These are phyloP conservation scores for Itoplectis maculator DNA, from an alignment of 2,888 invertebrate species.

Conservation along the genomic window DNA sequence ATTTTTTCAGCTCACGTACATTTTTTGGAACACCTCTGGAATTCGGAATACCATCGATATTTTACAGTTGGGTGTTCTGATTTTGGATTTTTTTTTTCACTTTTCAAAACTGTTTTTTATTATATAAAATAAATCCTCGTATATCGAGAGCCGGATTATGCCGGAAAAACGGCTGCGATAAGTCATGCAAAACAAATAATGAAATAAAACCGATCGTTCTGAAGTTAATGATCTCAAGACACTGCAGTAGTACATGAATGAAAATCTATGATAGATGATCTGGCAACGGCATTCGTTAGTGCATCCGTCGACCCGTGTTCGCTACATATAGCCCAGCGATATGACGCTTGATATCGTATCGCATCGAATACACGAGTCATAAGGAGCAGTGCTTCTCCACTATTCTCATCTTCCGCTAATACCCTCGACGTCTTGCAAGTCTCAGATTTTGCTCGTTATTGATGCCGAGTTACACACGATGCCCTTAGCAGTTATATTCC, in stretches of 20 bases:
- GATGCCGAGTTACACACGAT: slow-evolving; percentile 13
- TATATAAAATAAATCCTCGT: no score
- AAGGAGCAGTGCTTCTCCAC: not conserved
- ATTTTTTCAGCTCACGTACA: no score
- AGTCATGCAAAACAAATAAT: not conserved
- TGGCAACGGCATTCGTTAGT: slow-evolving; percentile 5
- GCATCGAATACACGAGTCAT: slow-evolving; percentile 11
- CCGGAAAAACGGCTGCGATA: not conserved
- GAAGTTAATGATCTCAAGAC: not conserved
- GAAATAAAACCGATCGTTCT: not conserved
- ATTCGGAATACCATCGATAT: no score
- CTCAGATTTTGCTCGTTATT: slow-evolving; percentile 54
- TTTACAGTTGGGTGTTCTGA: no score
- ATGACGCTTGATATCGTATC: slow-evolving; percentile 24
- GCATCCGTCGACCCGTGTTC: not conserved
- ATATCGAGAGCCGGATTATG: not conserved
- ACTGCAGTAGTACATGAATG: not conserved
- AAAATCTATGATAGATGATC: not conserved
- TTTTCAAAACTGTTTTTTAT: no score
- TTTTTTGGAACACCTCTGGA: no score
- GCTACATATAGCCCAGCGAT: not conserved
- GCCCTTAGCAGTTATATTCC: not conserved
- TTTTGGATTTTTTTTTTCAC: no score
- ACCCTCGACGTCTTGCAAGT: slow-evolving; percentile 27
- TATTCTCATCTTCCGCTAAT: slow-evolving; percentile 52